Conservation (phyloP, 2,888 invertebrate species). For the Girardia tigrina region DNA sequence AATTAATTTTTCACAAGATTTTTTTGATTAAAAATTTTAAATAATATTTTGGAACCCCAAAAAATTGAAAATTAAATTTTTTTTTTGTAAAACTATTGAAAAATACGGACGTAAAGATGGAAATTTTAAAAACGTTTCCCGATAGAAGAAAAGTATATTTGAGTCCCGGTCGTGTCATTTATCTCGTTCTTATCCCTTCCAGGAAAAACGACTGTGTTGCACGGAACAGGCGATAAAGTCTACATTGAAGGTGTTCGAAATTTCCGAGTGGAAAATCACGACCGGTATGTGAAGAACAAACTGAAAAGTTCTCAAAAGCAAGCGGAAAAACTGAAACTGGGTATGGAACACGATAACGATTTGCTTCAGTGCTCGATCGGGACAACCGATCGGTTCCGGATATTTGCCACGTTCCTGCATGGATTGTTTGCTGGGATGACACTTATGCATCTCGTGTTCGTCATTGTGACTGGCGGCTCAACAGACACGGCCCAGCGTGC, state of each 20-base stretch:
- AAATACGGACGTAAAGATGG: no score
- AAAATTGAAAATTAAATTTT: no score
- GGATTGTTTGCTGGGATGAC: background rate
- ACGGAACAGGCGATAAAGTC: background rate
- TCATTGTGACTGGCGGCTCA: background rate
- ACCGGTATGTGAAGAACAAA: background rate
- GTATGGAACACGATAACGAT: background rate
- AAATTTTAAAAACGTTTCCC: no score
- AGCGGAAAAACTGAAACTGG: background rate
- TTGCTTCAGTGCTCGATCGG: background rate
- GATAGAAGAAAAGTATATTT: no score
- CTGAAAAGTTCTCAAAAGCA: background rate
- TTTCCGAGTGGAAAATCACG: conserved; percentile 17
- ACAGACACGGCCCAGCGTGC: background rate
- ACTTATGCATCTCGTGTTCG: background rate
- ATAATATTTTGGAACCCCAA: no score
- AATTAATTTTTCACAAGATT: no score
- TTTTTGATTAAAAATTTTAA: no score
- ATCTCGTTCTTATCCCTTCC: no score
- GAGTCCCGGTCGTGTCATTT: no score
- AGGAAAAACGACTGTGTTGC: background rate
- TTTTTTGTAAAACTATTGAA: no score
- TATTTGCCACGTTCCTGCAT: conserved; percentile 7
- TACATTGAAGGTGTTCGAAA: background rate
- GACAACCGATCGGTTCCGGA: background rate